Evolutionary conservation across 2,113 vertebrate genomes (phyloP).

Genomic region (Vulpes lagopus): DNA sequence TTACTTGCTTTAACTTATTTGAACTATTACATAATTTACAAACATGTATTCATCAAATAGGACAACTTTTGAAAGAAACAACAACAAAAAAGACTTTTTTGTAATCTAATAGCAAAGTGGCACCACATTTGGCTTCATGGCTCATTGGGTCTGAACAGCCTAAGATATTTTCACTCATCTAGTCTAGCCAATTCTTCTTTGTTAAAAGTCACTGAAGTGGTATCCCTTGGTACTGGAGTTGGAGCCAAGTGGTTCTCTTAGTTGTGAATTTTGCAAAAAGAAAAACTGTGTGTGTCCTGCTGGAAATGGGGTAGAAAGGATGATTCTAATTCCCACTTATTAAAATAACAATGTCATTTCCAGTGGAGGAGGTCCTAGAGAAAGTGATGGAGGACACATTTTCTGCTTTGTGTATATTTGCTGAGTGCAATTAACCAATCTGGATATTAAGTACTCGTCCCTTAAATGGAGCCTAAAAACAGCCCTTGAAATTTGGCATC

Average conservation of each 20-base stretch:
- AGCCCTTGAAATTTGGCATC: conserved; percentile 53
- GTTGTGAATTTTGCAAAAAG: conserved; percentile 62
- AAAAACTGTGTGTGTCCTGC: conserved; percentile 26
- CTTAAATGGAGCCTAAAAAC: conserved; percentile 43
- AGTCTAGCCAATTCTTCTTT: conserved; percentile 44
- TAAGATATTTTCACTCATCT: conserved; percentile 30
- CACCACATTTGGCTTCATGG: conserved; percentile 45
- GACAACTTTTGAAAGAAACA: conserved; percentile 14
- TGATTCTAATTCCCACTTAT: conserved; percentile 44
- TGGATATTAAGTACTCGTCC: conserved; percentile 18
- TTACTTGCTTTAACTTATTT: conserved; percentile 22
- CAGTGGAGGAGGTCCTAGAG: background rate
- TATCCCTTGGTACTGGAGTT: conserved; percentile 57
- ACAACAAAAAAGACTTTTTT: conserved; percentile 34
- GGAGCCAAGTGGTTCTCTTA: conserved; percentile 61
- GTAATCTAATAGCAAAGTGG: conserved; percentile 19
- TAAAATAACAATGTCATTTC: conserved; percentile 69
- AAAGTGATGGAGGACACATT: conserved; percentile 11
- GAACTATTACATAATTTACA: background rate
- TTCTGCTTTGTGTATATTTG: conserved; percentile 33
- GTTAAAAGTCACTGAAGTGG: conserved; percentile 66
- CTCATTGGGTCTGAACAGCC: conserved; percentile 64
- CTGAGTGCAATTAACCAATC: conserved; percentile 60
- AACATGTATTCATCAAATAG: conserved; percentile 1
- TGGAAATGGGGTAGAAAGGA: conserved; percentile 13